Conservation (phyloP, 2,113 vertebrate genomes). For the Cyprinodon brontotheroides region DNA sequence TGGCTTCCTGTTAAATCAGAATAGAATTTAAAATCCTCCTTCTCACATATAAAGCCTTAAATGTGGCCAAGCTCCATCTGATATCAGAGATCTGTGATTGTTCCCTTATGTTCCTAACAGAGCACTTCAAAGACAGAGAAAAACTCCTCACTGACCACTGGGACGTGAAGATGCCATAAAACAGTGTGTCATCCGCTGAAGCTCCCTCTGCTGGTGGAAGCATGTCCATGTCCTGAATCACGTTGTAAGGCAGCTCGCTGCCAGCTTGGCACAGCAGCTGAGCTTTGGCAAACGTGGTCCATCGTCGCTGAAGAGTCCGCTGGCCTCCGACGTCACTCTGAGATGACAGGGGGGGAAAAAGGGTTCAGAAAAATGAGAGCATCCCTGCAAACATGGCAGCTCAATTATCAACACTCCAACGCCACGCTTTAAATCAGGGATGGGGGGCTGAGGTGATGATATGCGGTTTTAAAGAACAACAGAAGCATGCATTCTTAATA, state of each 20-base stretch:
- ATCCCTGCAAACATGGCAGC: neutral
- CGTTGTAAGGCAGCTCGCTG: constrained; percentile 79
- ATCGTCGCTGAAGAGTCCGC: constrained; percentile 79
- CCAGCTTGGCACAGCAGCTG: constrained; percentile 77
- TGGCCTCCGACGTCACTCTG: constrained; percentile 80
- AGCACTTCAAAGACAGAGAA: neutral
- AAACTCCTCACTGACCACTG: constrained; percentile 72
- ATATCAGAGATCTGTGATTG: too few relatives aligned
- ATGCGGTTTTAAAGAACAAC: neutral
- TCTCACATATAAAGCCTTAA: too few relatives aligned
- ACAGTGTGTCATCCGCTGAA: constrained; percentile 70
- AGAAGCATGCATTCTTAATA: too few relatives aligned
- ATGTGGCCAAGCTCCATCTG: too few relatives aligned
- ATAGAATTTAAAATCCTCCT: too few relatives aligned
- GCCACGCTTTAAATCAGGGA: neutral
- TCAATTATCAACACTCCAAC: neutral
- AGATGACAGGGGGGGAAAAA: neutral
- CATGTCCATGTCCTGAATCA: constrained; percentile 76
- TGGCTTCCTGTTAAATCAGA: too few relatives aligned
- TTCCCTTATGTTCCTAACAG: too few relatives aligned
- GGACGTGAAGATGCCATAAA: constrained; percentile 80
- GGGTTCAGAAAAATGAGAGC: neutral
- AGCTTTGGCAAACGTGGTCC: constrained; percentile 83
- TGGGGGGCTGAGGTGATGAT: neutral
- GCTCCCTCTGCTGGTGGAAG: constrained; percentile 72